Base-by-base conservation (phyloP, 2,797 vertebrate genomes). In the Helostoma temminkii region DNA sequence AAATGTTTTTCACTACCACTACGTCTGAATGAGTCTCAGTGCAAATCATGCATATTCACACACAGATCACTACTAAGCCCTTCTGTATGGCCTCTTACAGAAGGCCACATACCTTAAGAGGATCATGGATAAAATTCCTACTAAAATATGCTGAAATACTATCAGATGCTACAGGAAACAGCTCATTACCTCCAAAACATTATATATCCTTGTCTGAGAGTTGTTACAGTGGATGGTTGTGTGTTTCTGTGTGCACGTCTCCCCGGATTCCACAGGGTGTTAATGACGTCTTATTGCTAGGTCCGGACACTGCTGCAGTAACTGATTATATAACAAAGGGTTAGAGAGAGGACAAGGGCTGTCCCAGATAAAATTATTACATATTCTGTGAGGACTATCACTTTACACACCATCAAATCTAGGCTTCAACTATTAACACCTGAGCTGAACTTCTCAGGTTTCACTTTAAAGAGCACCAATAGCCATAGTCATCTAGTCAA, bases 341-440 rank as follows among this genome's bases (percentile, higher is more conserved):
- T 61, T n/a, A 26, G 39, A 72, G 71, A 63, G 71, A 42, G 55
- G 45, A 53, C 3, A 12, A 58, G 52, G 59, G 43, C 58, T 59
- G 79, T 55, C 79, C 76, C 78, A 78, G 77, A 90, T 80, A 82
- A 76, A 66, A 59, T 64, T 49, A 80, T 89, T 83, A 81, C 85
- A 89, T 85, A 83, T 89, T 74, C 41, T 62, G 65, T 12, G 22
- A 70, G 65, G 63, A 73, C 76, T 69, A 87, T 90, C 87, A 61
- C 66, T 89, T 88, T 84, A 84, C 78, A 71, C 59, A 22, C 53
- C 71, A 83, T 81, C 86, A 90, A 83, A 84, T 64, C 46, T 21
- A 68, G 78, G 62, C 39, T 69, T 71, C 59, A 28, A 24, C 79
- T 74, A 57, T 81, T 75, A 80, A 82, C 37, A 18, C 76, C 52